Evolutionary conservation across 2,113 vertebrate genomes (phyloP).

Genomic region (Caloenas nicobarica): DNA sequence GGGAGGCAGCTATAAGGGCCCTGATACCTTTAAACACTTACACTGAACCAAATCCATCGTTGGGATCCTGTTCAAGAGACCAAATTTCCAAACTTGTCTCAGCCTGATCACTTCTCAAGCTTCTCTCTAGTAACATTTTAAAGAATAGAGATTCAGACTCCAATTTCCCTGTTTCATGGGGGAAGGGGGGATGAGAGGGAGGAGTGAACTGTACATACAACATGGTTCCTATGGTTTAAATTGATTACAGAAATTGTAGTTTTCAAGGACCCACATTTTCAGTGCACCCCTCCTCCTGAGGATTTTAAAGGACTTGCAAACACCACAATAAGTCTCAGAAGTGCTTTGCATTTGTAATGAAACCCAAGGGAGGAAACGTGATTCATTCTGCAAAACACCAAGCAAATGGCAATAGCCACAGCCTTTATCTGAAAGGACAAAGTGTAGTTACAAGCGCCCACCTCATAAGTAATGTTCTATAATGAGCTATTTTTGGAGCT

Average conservation of each 20-base stretch:
- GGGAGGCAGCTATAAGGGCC: not conserved
- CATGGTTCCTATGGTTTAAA: not conserved
- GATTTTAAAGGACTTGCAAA: not conserved
- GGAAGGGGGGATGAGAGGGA: no score
- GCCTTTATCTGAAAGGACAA: not conserved
- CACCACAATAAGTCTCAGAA: not conserved
- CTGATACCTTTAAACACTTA: no score
- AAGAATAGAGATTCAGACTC: not conserved
- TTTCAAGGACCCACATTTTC: not conserved
- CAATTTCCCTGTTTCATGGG: not conserved
- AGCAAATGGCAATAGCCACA: not conserved
- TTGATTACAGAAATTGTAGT: not conserved
- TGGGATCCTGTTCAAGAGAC: not conserved
- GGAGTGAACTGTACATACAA: not conserved
- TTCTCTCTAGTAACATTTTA: not conserved
- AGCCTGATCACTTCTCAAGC: not conserved
- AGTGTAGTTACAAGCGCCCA: not conserved
- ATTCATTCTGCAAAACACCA: not conserved
- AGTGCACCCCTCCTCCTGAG: not conserved
- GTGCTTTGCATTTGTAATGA: not conserved
- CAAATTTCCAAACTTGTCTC: not conserved
- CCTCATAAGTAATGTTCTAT: not conserved
- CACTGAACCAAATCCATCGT: accelerated
- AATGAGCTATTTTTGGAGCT: not conserved
- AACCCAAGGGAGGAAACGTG: not conserved